A percentile compares a stretch with the other conserved stretches of the same genome.
phyloP scores from a whole-genome alignment of 2,113 vertebrate genomes.

The Lates calcarifer region DNA sequence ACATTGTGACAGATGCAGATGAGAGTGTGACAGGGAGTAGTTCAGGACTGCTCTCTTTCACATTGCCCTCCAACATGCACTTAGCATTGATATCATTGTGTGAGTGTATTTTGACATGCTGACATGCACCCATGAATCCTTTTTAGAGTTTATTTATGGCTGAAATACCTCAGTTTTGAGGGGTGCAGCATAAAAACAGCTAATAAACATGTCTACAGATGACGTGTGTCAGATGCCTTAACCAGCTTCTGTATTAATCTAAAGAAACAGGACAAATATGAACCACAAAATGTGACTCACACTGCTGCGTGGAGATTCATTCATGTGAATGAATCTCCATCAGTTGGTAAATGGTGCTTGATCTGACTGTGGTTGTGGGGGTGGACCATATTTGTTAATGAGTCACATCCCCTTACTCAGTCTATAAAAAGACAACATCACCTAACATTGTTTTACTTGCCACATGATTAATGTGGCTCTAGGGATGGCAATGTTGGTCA shows the following conservation, averaged over 20 bases:
- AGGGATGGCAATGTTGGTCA: not conserved
- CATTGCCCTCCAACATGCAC: constrained; percentile 33
- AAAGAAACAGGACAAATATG: not conserved
- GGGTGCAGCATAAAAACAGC: not conserved
- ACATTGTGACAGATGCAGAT: constrained; percentile 72
- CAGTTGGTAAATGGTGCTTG: not conserved
- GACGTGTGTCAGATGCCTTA: not conserved
- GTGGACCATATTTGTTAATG: not conserved
- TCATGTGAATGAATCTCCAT: constrained; percentile 9
- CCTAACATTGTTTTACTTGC: not conserved
- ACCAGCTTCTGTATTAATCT: constrained; percentile 13
- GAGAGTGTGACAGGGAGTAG: constrained; percentile 60
- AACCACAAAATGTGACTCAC: not conserved
- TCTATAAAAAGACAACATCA: not conserved
- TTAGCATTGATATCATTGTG: constrained; percentile 59
- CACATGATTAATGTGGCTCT: not conserved
- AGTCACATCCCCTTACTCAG: not conserved
- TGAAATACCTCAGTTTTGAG: constrained; percentile 12
- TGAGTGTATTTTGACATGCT: constrained; percentile 40
- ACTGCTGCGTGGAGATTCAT: too few species aligned
- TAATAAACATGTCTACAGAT: constrained; percentile 30
- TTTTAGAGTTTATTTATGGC: constrained; percentile 36
- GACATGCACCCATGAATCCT: constrained; percentile 27
- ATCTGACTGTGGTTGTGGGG: not conserved
- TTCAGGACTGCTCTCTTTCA: constrained; percentile 48